phyloP scores from a whole-genome alignment of 2,888 invertebrate genomes.

The Lithophane semibrunnea region DNA sequence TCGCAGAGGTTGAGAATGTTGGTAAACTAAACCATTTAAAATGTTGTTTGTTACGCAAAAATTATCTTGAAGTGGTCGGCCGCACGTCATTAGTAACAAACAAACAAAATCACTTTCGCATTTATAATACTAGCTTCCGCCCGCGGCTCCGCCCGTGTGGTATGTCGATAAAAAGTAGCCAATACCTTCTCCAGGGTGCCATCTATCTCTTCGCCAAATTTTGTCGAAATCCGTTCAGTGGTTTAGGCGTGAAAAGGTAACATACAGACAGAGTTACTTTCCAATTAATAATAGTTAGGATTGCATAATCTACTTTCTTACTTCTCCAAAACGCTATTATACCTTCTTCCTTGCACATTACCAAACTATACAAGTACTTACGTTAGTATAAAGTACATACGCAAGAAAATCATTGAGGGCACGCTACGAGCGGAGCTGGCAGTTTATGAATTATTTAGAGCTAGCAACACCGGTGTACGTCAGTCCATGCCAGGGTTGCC shows the following conservation, averaged over 20 bases:
- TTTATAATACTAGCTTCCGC: too few relatives aligned
- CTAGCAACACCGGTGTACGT: constrained; percentile 70
- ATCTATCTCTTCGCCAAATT: too few relatives aligned
- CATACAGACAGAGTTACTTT: too few relatives aligned
- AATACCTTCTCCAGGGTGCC: too few relatives aligned
- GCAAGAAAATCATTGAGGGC: constrained; percentile 60
- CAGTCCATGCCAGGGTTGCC: constrained; percentile 66
- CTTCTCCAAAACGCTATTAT: not conserved
- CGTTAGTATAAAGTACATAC: constrained; percentile 23
- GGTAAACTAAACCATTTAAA: not conserved
- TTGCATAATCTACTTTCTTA: too few relatives aligned
- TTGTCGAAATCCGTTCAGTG: too few relatives aligned
- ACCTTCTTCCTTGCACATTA: not conserved
- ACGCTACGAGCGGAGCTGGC: constrained; percentile 52
- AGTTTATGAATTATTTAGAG: constrained; percentile 76
- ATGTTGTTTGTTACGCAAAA: not conserved
- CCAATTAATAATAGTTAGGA: too few relatives aligned
- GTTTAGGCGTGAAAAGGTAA: too few relatives aligned
- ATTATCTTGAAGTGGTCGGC: not conserved
- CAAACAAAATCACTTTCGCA: too few relatives aligned
- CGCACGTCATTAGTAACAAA: too few relatives aligned
- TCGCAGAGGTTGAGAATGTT: not conserved
- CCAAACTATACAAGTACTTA: not conserved
- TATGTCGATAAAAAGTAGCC: too few relatives aligned
- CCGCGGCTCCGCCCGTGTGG: too few relatives aligned